Conservation (phyloP, 2,797 vertebrate species). For the Poliocrania exsul region DNA sequence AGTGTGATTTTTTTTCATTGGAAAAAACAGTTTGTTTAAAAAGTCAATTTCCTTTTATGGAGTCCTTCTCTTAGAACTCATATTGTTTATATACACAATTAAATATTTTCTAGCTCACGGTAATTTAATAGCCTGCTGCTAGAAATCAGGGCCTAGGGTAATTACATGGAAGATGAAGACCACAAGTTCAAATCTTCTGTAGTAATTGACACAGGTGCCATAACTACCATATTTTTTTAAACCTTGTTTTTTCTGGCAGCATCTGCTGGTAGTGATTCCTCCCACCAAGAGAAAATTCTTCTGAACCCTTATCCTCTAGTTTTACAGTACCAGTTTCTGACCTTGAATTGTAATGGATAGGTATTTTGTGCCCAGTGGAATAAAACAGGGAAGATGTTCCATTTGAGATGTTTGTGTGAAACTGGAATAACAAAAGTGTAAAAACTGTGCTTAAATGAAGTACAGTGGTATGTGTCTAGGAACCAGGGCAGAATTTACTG, state of each 20-base stretch:
- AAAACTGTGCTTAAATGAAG: neutral
- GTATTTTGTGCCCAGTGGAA: neutral
- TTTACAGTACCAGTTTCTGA: neutral
- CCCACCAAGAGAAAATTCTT: neutral
- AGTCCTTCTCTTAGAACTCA: neutral
- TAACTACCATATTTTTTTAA: neutral
- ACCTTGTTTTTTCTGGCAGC: neutral
- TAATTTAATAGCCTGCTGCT: neutral
- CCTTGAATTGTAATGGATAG: neutral
- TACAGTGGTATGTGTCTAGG: rapidly evolving
- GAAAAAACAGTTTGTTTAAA: neutral
- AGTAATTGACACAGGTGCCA: neutral
- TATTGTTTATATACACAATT: neutral
- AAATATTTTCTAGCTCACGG: neutral
- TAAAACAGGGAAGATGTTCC: neutral
- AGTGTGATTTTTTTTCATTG: neutral
- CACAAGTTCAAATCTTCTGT: neutral
- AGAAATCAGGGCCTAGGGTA: neutral
- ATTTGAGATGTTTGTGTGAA: neutral
- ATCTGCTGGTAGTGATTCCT: neutral
- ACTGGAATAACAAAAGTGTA: neutral
- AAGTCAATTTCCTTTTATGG: neutral
- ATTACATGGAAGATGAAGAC: neutral
- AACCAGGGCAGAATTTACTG: neutral
- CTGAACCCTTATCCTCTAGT: neutral